phyloP scores from a whole-genome alignment of 2,888 invertebrate genomes.

The Agelastica alni region DNA sequence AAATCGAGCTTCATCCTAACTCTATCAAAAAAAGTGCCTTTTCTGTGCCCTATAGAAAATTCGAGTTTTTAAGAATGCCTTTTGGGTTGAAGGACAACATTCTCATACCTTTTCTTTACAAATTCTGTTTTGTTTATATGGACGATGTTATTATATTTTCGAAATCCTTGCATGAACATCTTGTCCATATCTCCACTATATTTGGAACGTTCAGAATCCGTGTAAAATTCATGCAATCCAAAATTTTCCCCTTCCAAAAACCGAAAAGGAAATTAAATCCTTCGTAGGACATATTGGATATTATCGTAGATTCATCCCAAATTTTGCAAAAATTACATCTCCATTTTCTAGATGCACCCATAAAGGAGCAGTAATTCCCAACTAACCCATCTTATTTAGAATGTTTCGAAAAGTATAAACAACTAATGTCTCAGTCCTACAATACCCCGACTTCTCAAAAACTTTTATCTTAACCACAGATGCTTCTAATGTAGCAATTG shows the following conservation, averaged over 20 bases:
- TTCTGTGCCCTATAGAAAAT: not conserved
- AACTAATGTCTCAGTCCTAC: constrained; percentile 5
- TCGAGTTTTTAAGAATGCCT: not conserved
- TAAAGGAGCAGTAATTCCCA: not conserved
- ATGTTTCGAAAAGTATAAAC: constrained; percentile 11
- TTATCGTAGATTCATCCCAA: constrained; percentile 27
- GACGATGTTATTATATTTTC: not conserved
- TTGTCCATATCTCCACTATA: not conserved
- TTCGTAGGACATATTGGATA: not conserved
- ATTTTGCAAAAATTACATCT: constrained; percentile 35
- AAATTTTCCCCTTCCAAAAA: not conserved
- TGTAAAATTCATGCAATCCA: not conserved
- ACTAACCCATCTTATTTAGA: not conserved
- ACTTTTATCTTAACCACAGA: constrained; percentile 17
- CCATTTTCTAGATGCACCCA: constrained; percentile 9
- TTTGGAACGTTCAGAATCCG: not conserved
- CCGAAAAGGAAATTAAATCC: not conserved
- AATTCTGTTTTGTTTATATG: not conserved
- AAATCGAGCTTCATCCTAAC: not conserved
- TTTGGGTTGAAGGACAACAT: too few species aligned
- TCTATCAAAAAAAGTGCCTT: not conserved
- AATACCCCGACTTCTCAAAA: constrained; percentile 14
- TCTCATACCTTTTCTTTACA: too few species aligned
- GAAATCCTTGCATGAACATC: not conserved
- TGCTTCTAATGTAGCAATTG: constrained; percentile 17